Base-by-base conservation (phyloP, 2,888 invertebrate species). In the Eristalinus aeneus region DNA sequence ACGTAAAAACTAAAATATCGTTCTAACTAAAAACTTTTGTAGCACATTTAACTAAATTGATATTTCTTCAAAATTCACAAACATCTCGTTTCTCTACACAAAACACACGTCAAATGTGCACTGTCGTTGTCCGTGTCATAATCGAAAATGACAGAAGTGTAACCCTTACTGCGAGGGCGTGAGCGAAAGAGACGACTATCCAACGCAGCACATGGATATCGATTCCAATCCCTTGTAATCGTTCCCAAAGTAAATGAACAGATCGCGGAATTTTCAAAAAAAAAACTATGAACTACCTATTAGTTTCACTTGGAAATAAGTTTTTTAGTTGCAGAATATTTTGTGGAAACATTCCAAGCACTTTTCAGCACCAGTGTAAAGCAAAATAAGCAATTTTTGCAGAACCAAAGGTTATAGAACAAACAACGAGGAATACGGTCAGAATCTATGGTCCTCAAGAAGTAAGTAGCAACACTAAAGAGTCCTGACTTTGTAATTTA, bases 81-180 rank as follows among this genome's bases (percentile, higher is more conserved):
- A 82, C 82, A 82, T 78, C 65, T 56, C 23, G 65, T 23, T 46
- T 20, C 63, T 22, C 54, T 67, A 82, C 77, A 74, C 36, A 77
- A 77, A 74, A 69, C 73, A 82, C 82, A 71, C 77, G 77, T 86
- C 77, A 82, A 77, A 54, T 10, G 39, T 69, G n/a, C 58, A 69
- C 76, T 53, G 73, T 77, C 56, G 68, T 63, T 36, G 67, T 36
- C 23, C 27, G 32, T 68, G 54, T 79, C 74, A 79, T 72, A 77
- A 77, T 67, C 36, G 10, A 16, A 69, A 75, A 36, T 80, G 84
- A 85, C 84, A 84, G 74, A 8, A n/a, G 39, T 2, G 1, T 1
- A 1, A 1, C 22, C 23, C 27, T 10, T 46, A 32, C 5, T 22
- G 76, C 61, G 81, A 54, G 67, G 80, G 79, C 27, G 68, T n/a